phyloP scores from a whole-genome alignment of 1,140 invertebrate species.

The Seison nebaliae region DNA sequence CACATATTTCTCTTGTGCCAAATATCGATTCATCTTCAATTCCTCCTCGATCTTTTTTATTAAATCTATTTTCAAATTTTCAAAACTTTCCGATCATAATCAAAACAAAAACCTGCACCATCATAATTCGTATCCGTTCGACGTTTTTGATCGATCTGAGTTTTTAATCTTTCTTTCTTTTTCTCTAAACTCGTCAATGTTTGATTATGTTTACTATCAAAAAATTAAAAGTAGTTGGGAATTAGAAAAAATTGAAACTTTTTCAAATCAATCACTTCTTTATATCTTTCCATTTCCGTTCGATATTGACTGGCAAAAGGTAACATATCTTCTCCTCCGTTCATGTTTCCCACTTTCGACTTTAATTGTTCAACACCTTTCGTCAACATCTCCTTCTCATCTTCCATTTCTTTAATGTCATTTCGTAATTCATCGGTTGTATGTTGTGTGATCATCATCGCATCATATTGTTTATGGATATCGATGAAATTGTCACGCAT shows the following conservation, averaged over 20 bases:
- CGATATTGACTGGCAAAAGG: constrained; percentile 41
- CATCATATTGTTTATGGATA: constrained; percentile 43
- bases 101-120: no score
- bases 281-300: constrained; percentile 42
- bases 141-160: no score
- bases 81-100: no score
- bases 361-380: constrained; percentile 44
- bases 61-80: no score
- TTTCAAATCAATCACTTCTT: constrained; percentile 31
- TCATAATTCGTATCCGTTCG: no score
- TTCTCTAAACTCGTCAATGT: no score
- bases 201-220: no score
- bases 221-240: no score
- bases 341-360: constrained; percentile 30
- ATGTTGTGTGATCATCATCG: constrained; percentile 36
- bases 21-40: constrained; percentile 42
- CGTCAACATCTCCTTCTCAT: constrained; percentile 46
- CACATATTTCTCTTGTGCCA: constrained; percentile 49
- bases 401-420: constrained; percentile 54
- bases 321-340: constrained; percentile 34
- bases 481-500: constrained; percentile 55
- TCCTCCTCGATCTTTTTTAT: constrained; percentile 47
- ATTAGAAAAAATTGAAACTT: no score
- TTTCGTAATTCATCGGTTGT: constrained; percentile 34
- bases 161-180: no score